A percentile compares a stretch with the other conserved stretches of the same genome.
Conservation (phyloP, 2,797 vertebrate genomes). For the Sebastiscus albofasciatus region DNA sequence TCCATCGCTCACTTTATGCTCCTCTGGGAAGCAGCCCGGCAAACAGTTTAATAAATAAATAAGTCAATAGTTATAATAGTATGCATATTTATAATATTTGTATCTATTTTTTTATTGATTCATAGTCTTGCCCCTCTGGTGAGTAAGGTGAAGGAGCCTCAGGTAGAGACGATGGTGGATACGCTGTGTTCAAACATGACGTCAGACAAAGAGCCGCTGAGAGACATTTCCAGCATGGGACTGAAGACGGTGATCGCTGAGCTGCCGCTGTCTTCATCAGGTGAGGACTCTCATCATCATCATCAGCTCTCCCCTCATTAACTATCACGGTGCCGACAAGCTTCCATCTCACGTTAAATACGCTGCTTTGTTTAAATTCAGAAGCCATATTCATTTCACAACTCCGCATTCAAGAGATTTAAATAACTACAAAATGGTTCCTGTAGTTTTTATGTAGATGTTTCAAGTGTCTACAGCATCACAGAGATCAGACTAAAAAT, state of each 20-base stretch:
- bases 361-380: not conserved
- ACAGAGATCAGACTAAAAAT: not conserved
- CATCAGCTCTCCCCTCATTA: too few species aligned
- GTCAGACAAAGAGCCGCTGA: constrained; percentile 93
- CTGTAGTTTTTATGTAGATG: not conserved
- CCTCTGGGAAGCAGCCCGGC: too few species aligned
- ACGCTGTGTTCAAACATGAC: constrained; percentile 93
- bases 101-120: constrained; percentile 5
- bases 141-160: constrained; percentile 95
- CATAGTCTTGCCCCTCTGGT: constrained; percentile 92
- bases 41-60: too few species aligned
- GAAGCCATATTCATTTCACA: not conserved
- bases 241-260: constrained; percentile 94
- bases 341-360: not conserved
- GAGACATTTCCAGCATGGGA: constrained; percentile 96
- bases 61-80: too few species aligned
- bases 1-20: too few species aligned
- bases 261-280: constrained; percentile 89
- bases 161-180: constrained; percentile 96
- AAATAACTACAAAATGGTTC: not conserved
- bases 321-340: too few species aligned
- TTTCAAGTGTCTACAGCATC: not conserved
- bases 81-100: too few species aligned
- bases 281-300: constrained; percentile 65
- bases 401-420: not conserved